A percentile compares a stretch with the other conserved stretches of the same genome.
phyloP scores from a whole-genome alignment of 53 echinoderm and acorn worm genomes.

The Holothuria leucospilota region DNA sequence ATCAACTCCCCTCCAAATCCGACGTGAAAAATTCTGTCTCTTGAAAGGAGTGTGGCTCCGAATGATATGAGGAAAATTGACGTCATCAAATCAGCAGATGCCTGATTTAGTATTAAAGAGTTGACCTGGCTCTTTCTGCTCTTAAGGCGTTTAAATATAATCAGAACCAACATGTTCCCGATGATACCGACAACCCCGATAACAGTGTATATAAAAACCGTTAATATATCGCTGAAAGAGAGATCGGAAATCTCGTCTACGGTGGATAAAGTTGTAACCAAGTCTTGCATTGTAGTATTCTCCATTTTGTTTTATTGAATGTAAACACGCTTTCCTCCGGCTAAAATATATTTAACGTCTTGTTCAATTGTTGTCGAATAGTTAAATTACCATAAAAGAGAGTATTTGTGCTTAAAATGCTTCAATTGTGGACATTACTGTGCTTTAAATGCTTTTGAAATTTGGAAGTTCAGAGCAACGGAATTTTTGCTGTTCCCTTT shows the following conservation, averaged over 20 bases:
- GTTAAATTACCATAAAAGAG: too few relatives aligned
- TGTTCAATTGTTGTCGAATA: too few relatives aligned
- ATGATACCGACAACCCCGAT: slow-evolving; percentile 75
- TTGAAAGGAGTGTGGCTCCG: slow-evolving; percentile 68
- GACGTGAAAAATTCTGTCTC: slow-evolving; percentile 39
- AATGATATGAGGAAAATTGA: slow-evolving; percentile 76
- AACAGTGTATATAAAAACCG: slow-evolving; percentile 24
- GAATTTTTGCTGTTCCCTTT: too few relatives aligned
- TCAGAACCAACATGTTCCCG: slow-evolving; percentile 80
- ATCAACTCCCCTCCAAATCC: slow-evolving; percentile 67
- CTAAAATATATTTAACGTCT: too few relatives aligned
- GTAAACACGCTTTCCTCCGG: too few relatives aligned
- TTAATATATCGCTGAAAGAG: slow-evolving; percentile 18
- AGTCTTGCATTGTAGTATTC: too few relatives aligned
- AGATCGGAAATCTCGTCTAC: not conserved
- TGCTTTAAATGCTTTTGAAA: too few relatives aligned
- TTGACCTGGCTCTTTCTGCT: slow-evolving; percentile 76
- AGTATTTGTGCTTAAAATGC: too few relatives aligned
- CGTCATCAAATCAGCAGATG: slow-evolving; percentile 70
- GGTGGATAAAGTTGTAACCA: too few relatives aligned
- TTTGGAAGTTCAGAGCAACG: too few relatives aligned
- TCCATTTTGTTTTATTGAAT: too few relatives aligned
- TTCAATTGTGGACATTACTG: too few relatives aligned
- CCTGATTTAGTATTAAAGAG: slow-evolving; percentile 82
- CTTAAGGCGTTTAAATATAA: slow-evolving; percentile 73